Evolutionary conservation across 2,797 vertebrate species (phyloP).

Genomic region (Macropus fuliginosus): DNA sequence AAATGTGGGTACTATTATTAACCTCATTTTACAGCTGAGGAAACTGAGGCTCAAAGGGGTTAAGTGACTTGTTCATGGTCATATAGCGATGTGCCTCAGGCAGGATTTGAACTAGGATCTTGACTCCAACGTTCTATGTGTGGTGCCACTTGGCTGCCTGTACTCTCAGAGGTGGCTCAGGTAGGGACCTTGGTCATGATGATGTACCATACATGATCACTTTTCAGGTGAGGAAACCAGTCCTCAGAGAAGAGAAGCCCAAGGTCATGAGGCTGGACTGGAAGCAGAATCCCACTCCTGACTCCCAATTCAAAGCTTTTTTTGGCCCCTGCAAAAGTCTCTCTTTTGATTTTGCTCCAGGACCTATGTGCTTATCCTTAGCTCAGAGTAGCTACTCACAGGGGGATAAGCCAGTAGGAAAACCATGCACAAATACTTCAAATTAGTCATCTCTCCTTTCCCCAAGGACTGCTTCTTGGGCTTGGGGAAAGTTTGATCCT

Average conservation of each 20-base stretch:
- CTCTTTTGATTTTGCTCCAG: not conserved
- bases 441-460: not conserved
- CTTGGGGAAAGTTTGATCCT: not conserved
- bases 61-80: not conserved
- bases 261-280: not conserved
- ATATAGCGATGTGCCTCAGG: not conserved
- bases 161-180: not conserved
- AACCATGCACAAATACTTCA: not conserved
- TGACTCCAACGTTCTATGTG: not conserved
- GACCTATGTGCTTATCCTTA: not conserved
- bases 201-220: not conserved
- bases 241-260: not conserved
- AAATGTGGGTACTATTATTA: not conserved
- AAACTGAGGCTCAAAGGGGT: not conserved
- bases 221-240: not conserved
- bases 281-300: not conserved
- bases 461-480: not conserved
- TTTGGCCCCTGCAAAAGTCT: not conserved
- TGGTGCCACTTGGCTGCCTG: not conserved
- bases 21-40: not conserved
- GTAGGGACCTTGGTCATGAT: not conserved
- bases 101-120: not conserved
- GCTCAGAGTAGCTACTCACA: not conserved
- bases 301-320: not conserved
- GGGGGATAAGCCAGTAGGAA: not conserved